Evolutionary conservation across 1,140 invertebrate species (phyloP).

Genomic region (Drosophila arizonae): DNA sequence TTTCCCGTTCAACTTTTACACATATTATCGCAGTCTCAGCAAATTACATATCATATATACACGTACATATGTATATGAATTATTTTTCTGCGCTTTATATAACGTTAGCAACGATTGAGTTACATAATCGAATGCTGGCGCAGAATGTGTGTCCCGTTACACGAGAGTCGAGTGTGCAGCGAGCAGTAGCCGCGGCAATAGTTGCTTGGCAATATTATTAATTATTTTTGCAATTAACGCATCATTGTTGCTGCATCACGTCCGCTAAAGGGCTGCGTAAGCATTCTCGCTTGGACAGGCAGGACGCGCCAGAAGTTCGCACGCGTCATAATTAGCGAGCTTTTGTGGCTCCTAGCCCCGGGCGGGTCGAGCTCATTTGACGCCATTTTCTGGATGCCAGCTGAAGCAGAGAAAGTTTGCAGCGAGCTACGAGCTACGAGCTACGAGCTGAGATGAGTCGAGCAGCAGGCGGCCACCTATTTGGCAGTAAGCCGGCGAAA

Average conservation of each 20-base stretch:
- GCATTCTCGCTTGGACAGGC: conserved; percentile 34
- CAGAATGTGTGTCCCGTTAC: neutral
- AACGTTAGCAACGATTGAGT: conserved; percentile 1
- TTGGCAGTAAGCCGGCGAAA: conserved; percentile 54
- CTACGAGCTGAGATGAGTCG: neutral
- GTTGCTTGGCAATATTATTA: conserved; percentile 66
- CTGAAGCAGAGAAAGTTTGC: conserved; percentile 13
- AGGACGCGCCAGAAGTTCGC: conserved; percentile 46
- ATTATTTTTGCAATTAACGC: conserved; percentile 79
- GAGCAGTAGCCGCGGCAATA: conserved; percentile 24
- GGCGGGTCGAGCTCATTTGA: conserved; percentile 50
- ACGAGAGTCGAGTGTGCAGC: conserved; percentile 5
- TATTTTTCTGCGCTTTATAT: too few relatives aligned
- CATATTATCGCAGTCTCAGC: too few relatives aligned
- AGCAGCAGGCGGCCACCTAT: neutral
- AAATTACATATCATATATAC: too few relatives aligned
- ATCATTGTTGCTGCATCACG: conserved; percentile 78
- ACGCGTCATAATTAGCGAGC: conserved; percentile 75
- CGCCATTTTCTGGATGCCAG: conserved; percentile 32
- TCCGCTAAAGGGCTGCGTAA: conserved; percentile 65
- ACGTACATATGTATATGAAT: too few relatives aligned
- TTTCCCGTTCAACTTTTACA: too few relatives aligned
- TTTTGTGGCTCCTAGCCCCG: conserved; percentile 39
- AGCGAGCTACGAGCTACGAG: neutral
- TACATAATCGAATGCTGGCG: neutral